A percentile compares a stretch with the other conserved stretches of the same genome.
phyloP scores from a whole-genome alignment of 2,797 vertebrate genomes.

The Nasua narica region DNA sequence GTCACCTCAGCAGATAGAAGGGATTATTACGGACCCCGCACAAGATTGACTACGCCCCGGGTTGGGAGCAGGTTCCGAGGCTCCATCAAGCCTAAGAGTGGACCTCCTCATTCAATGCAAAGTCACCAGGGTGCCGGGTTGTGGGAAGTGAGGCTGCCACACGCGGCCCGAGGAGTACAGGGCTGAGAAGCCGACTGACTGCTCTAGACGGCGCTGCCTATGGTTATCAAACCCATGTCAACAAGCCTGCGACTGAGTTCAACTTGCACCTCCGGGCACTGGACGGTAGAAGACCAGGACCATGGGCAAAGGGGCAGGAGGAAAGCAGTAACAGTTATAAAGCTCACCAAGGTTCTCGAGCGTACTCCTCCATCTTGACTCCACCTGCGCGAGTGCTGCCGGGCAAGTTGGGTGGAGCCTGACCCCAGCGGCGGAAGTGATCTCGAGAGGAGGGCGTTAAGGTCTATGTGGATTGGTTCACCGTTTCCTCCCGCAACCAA shows the following conservation, averaged over 20 bases:
- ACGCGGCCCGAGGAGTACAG: not conserved
- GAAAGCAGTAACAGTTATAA: not conserved
- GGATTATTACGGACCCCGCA: not conserved
- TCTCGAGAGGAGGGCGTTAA: not conserved
- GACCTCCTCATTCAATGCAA: not conserved
- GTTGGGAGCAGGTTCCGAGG: not conserved
- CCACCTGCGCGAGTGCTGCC: not conserved
- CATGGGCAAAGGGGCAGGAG: no score
- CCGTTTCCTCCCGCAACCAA: not conserved
- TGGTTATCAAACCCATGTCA: not conserved
- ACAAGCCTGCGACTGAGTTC: not conserved
- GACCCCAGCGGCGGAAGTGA: constrained; percentile 55
- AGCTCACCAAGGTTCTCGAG: constrained; percentile 94
- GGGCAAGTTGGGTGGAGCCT: not conserved
- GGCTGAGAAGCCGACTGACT: not conserved
- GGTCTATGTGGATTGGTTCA: not conserved
- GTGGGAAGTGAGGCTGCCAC: not conserved
- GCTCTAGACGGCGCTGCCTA: not conserved
- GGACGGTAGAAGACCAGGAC: not conserved
- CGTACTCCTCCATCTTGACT: constrained; percentile 96
- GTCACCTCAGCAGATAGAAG: not conserved
- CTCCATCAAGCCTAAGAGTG: not conserved
- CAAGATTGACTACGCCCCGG: not conserved
- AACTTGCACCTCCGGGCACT: not conserved
- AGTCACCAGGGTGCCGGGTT: not conserved